phyloP scores from a whole-genome alignment of 2,113 vertebrate genomes.

The Menidia beryllina region DNA sequence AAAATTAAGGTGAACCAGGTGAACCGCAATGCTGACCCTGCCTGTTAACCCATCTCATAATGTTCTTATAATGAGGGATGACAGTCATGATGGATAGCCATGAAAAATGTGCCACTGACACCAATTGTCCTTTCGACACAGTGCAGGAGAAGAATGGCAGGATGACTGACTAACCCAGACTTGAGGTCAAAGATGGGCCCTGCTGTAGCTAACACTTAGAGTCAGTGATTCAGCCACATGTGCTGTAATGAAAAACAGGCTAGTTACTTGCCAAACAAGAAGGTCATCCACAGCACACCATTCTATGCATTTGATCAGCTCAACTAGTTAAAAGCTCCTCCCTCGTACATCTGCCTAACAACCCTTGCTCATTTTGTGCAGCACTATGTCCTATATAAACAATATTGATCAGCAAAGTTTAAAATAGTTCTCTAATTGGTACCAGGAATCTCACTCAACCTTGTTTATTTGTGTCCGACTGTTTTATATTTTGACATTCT shows the following conservation, averaged over 20 bases:
- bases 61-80: conserved; percentile 62
- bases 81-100: conserved; percentile 57
- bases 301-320: conserved; percentile 1
- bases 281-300: conserved; percentile 16
- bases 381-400: conserved; percentile 29
- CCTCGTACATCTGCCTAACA: background rate
- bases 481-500: conserved; percentile 37
- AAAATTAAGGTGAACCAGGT: conserved; percentile 26
- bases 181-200: conserved; percentile 63
- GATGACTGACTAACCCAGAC: conserved; percentile 50
- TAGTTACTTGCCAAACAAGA: conserved; percentile 25
- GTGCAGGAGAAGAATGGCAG: conserved; percentile 47
- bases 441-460: conserved; percentile 45
- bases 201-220: conserved; percentile 32
- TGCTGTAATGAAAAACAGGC: conserved; percentile 46
- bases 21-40: conserved; percentile 1
- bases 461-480: conserved; percentile 51
- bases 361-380: conserved; percentile 10
- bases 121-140: conserved; percentile 42
- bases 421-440: conserved; percentile 64
- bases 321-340: background rate
- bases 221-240: conserved; percentile 47
- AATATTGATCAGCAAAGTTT: conserved; percentile 48
- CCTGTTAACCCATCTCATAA: conserved; percentile 51
- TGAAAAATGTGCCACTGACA: conserved; percentile 56